Conservation (phyloP, 2,797 vertebrate genomes). For the Pseudotriccus pelzelni region DNA sequence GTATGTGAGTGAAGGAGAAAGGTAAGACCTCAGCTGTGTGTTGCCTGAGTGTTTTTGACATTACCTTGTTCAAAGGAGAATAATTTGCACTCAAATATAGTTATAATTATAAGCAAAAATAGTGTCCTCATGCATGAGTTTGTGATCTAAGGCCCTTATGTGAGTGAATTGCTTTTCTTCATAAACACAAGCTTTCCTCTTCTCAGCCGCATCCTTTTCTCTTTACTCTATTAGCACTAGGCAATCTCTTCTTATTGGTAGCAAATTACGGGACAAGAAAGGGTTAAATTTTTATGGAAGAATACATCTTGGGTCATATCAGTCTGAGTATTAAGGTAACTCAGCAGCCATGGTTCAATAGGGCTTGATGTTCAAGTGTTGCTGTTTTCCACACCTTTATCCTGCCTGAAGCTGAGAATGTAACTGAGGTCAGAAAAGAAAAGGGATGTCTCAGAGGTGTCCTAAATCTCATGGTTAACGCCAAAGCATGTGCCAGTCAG, state of each 20-base stretch:
- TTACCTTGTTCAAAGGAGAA: neutral
- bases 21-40: neutral
- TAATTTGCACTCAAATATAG: neutral
- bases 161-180: neutral
- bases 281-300: neutral
- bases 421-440: neutral
- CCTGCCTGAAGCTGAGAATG: neutral
- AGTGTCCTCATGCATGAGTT: neutral
- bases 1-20: neutral
- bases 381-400: neutral
- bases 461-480: neutral
- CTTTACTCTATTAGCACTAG: neutral
- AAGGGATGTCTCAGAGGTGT: neutral
- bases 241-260: neutral
- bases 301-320: neutral
- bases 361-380: neutral
- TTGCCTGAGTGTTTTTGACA: neutral
- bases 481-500: neutral
- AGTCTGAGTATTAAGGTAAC: neutral
- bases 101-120: neutral
- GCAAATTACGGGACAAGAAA: neutral
- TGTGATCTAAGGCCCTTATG: neutral
- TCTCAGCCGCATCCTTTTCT: neutral
- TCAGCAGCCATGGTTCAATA: neutral
- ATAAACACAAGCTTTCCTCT: neutral